Evolutionary conservation across 2,113 vertebrate genomes (phyloP).

Genomic region (Daboia siamensis): DNA sequence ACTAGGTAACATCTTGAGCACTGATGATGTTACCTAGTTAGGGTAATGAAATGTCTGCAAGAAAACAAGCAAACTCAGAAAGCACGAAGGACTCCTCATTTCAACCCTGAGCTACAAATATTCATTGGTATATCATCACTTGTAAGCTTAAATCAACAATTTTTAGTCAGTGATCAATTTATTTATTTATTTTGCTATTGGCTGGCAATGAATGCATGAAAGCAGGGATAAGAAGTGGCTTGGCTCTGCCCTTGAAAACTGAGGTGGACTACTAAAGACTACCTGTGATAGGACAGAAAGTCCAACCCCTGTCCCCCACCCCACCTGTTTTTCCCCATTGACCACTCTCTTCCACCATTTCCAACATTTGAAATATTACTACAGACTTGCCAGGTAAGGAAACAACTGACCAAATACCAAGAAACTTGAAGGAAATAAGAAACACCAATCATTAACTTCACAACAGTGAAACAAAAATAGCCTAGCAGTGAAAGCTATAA

Average conservation of each 20-base stretch:
- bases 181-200: not conserved
- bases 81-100: too few species aligned
- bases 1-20: too few species aligned
- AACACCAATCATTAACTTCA: not conserved
- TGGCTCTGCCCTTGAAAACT: not conserved
- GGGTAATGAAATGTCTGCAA: too few species aligned
- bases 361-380: not conserved
- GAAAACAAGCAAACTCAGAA: too few species aligned
- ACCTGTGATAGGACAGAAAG: not conserved
- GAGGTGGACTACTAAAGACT: not conserved
- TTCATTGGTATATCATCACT: not conserved
- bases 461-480: not conserved
- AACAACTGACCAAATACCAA: not conserved
- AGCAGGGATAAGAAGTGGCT: not conserved
- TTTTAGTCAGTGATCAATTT: not conserved
- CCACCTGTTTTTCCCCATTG: not conserved
- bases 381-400: not conserved
- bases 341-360: not conserved
- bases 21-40: too few species aligned
- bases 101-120: too few species aligned
- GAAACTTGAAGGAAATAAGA: not conserved
- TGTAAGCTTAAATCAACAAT: not conserved
- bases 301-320: not conserved
- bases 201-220: not conserved
- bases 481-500: not conserved